These are phyloP conservation scores for Aphelocoma californica DNA, from an alignment of 2,797 vertebrate genomes.

Conservation along the genomic window DNA sequence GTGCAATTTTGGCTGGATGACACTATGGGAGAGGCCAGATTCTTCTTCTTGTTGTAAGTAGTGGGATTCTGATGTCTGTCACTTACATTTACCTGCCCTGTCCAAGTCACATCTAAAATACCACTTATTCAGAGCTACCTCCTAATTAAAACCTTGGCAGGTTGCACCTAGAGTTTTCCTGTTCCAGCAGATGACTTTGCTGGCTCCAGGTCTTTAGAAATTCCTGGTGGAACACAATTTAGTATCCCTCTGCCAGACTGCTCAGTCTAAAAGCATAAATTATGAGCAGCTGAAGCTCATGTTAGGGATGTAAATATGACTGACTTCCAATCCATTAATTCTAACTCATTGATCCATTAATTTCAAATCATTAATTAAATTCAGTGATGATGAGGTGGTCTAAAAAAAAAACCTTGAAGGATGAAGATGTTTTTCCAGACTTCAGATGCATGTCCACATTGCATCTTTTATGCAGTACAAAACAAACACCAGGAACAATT, in stretches of 20 bases:
- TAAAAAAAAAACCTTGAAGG: background rate
- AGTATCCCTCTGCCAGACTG: background rate
- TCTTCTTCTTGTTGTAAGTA: background rate
- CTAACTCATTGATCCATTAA: background rate
- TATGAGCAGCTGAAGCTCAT: background rate
- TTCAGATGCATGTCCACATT: background rate
- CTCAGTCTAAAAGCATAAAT: background rate
- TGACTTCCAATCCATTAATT: background rate
- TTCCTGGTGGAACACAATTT: background rate
- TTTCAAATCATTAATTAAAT: constrained; percentile 3
- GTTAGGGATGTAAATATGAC: background rate
- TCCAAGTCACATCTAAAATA: background rate
- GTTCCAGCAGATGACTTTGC: background rate
- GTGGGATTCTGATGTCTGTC: background rate
- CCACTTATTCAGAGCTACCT: background rate
- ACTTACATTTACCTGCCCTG: background rate
- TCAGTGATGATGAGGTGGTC: background rate
- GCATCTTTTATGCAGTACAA: background rate
- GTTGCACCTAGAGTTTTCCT: background rate
- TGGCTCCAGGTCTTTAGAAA: background rate
- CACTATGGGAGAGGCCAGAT: background rate
- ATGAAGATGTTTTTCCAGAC: background rate
- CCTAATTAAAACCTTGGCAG: background rate
- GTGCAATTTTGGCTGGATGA: background rate
- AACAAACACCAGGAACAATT: background rate